A percentile compares a stretch with the other conserved stretches of the same genome.
These are phyloP conservation scores for Heteractis magnifica DNA, from an alignment of 92 coral and sea anemone genomes.

Conservation along the genomic window DNA sequence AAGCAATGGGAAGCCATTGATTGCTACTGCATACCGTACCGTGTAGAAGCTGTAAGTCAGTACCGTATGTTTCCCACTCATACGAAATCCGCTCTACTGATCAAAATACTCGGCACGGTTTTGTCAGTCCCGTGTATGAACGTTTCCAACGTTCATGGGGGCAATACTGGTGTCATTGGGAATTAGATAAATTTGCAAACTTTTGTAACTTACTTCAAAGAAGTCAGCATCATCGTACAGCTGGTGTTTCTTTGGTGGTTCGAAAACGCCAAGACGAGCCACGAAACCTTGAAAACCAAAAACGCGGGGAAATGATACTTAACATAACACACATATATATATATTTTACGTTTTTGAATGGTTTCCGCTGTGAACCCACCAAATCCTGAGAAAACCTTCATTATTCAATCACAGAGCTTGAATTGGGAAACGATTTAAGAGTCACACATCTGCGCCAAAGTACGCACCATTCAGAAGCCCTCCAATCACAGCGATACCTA, in stretches of 20 bases:
- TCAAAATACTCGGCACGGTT: too few species aligned
- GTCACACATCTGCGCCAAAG: background rate
- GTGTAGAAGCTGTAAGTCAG: too few species aligned
- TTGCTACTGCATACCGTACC: too few species aligned
- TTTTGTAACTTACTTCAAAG: conserved; percentile 69
- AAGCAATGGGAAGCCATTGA: too few species aligned
- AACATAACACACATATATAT: too few species aligned
- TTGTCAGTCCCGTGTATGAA: too few species aligned
- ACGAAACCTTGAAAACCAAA: conserved; percentile 53
- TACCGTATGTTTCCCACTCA: too few species aligned
- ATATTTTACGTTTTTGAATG: too few species aligned
- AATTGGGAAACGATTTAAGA: background rate
- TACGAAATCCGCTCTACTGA: too few species aligned
- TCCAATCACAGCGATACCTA: conserved; percentile 72
- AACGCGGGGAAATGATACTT: background rate
- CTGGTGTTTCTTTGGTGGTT: conserved; percentile 70
- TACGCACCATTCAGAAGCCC: conserved; percentile 74
- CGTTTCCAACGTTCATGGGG: too few species aligned
- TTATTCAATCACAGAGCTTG: background rate
- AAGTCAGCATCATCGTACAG: conserved; percentile 86
- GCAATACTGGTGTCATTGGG: background rate
- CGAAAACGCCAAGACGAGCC: conserved; percentile 63
- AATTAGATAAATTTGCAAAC: background rate
- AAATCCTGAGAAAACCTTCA: too few species aligned
- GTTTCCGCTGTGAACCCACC: too few species aligned